phyloP scores from a whole-genome alignment of 2,797 vertebrate genomes.

The Sebastes nivosus region DNA sequence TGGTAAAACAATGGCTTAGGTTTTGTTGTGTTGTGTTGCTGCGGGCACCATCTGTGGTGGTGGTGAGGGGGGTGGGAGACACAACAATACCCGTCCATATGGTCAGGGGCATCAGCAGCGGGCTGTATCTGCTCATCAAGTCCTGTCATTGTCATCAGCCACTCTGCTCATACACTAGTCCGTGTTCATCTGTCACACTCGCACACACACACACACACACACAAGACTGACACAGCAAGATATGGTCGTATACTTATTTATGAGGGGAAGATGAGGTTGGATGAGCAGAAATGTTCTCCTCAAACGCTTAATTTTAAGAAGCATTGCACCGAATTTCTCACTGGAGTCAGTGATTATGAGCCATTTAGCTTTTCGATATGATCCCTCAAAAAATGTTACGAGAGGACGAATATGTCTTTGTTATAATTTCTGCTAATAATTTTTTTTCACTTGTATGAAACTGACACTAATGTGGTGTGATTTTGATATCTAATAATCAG shows the following conservation, averaged over 20 bases:
- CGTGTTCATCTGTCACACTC: slow-evolving; percentile 71
- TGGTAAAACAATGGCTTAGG: slow-evolving; percentile 81
- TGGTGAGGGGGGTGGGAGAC: slow-evolving; percentile 56
- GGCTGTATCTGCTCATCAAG: slow-evolving; percentile 78
- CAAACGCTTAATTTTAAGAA: slow-evolving; percentile 3
- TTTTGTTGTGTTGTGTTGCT: slow-evolving; percentile 78
- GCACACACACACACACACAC: slow-evolving; percentile 18
- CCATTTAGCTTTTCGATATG: neutral
- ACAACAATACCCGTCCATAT: slow-evolving; percentile 84
- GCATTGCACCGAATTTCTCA: neutral
- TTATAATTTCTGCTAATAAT: neutral
- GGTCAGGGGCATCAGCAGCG: slow-evolving; percentile 78
- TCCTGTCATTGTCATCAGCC: slow-evolving; percentile 78
- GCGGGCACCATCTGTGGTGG: slow-evolving; percentile 83
- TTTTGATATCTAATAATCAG: slow-evolving; percentile 47
- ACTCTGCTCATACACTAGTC: slow-evolving; percentile 68
- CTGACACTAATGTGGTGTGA: neutral
- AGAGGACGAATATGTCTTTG: neutral
- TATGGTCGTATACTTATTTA: slow-evolving; percentile 54
- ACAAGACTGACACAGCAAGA: slow-evolving; percentile 60
- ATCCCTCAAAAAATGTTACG: neutral
- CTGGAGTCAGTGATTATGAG: neutral
- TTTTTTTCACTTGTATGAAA: slow-evolving; percentile 1
- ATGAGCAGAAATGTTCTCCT: slow-evolving; percentile 46
- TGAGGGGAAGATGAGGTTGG: slow-evolving; percentile 53